Conservation (phyloP, 92 coral and sea anemone genomes). For the Bergia sp. region DNA sequence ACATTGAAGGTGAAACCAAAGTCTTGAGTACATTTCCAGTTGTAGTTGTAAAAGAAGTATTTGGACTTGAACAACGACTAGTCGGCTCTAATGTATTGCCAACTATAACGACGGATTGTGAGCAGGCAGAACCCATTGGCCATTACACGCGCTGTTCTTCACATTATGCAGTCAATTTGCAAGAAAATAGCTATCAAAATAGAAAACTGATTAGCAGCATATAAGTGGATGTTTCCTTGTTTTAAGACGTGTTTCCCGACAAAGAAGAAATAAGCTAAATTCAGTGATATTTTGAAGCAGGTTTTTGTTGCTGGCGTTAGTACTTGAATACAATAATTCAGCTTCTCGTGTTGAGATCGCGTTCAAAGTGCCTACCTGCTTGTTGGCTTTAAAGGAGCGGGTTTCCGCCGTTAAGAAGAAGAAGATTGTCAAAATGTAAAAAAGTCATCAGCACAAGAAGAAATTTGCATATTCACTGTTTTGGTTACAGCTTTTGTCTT, state of each 20-base stretch:
- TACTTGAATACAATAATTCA: background rate
- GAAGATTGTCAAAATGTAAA: background rate
- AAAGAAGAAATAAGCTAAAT: background rate
- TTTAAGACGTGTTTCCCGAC: background rate
- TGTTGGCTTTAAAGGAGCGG: background rate
- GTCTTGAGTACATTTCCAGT: conserved; percentile 25
- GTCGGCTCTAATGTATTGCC: conserved; percentile 29
- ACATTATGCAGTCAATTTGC: conserved; percentile 26
- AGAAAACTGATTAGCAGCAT: background rate
- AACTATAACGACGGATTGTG: conserved; percentile 41
- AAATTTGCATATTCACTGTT: conserved; percentile 6
- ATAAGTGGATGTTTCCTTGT: background rate
- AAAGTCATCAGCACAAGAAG: background rate
- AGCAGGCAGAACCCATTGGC: conserved; percentile 34
- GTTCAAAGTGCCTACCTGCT: background rate
- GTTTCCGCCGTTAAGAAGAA: background rate
- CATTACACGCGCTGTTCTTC: background rate
- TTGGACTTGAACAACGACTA: conserved; percentile 7
- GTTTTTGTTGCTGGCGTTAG: background rate
- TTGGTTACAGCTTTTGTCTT: background rate
- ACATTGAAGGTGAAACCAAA: conserved; percentile 27
- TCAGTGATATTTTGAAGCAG: background rate
- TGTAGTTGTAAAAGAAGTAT: conserved; percentile 29
- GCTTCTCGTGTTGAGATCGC: background rate
- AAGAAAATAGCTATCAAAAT: background rate